Evolutionary conservation across 2,888 invertebrate genomes (phyloP), one percentile per base, ranked within the genome.

Genomic region (Drosophila antonietae): DNA sequence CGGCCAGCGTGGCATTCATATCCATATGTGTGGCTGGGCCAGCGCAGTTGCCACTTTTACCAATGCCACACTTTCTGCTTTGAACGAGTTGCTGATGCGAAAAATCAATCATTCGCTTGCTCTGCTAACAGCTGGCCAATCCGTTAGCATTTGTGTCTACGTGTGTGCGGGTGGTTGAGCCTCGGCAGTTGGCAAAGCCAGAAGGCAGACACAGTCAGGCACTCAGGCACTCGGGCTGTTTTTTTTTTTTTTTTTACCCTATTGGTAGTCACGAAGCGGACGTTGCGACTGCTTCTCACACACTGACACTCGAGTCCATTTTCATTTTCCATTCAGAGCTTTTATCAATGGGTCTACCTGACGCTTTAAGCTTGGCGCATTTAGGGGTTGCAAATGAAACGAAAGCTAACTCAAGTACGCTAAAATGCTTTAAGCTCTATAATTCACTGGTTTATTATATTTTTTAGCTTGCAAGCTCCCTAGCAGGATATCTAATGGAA

Each of bases 91-190:
- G 52, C 28, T 31, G 57, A 39, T 59, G 68, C 69, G 83, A 84
- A 84, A 84, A 84, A 84, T 84, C 84, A 84, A 84, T 84, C 75
- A 67, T 65, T 80, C 73, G 65, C 73, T 72, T 58, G 60, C 74
- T 79, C 66, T 70, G 68, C 65, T 67, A 77, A 80, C 84, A 84
- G 84, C 84, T 84, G 84, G 78, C 57, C 68, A 76, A 69, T 77
- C 66, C 63, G 58, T 61, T 76, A n/a, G 64, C 56, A 41, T 53
- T 18, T 62, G 56, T 58, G 37, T 62, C 52, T 60, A 59, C 61
- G 47, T 66, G 57, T 63, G 59, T 44, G 20, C 41, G 58, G 35
- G 56, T 52, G 49, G 37, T 39, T 47, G 43, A 10, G 31, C 33
- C 23, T 41, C 39, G 52, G 20, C 46, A 56, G 57, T 47, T 59